phyloP scores from a whole-genome alignment of 2,113 vertebrate species.

The Pterocles burchelli region DNA sequence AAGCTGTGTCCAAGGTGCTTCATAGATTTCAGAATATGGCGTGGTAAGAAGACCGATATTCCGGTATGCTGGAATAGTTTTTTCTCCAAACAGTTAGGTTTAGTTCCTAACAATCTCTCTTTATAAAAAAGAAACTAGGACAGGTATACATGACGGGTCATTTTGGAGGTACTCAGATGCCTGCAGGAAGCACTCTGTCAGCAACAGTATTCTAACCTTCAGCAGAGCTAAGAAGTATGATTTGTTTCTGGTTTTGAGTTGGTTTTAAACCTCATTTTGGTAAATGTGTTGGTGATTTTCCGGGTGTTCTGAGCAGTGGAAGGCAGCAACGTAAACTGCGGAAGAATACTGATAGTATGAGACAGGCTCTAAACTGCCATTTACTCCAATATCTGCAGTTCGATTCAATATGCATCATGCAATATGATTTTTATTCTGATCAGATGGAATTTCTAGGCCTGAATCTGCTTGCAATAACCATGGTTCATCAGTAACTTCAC shows the following conservation, averaged over 20 bases:
- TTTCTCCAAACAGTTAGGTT: background rate
- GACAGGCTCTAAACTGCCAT: background rate
- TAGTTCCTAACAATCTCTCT: background rate
- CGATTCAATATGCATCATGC: background rate
- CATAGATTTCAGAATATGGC: conserved; percentile 34
- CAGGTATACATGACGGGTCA: background rate
- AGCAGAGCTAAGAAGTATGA: background rate
- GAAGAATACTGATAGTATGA: background rate
- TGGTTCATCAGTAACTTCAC: background rate
- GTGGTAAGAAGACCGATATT: conserved; percentile 15
- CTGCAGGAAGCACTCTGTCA: background rate
- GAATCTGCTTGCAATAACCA: background rate
- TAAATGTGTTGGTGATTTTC: conserved; percentile 14
- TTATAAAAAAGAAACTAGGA: background rate
- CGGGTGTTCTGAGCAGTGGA: conserved; percentile 8
- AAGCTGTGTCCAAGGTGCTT: conserved; percentile 38
- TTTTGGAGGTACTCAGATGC: background rate
- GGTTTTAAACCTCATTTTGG: conserved; percentile 11
- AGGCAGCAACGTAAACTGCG: background rate
- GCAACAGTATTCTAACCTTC: background rate
- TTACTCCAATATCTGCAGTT: background rate
- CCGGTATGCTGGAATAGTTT: background rate
- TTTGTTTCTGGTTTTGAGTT: background rate
- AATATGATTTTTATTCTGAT: background rate
- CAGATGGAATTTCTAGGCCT: background rate